phyloP scores from a whole-genome alignment of 1,140 invertebrate species.

The Cyphomyrmex costatus region DNA sequence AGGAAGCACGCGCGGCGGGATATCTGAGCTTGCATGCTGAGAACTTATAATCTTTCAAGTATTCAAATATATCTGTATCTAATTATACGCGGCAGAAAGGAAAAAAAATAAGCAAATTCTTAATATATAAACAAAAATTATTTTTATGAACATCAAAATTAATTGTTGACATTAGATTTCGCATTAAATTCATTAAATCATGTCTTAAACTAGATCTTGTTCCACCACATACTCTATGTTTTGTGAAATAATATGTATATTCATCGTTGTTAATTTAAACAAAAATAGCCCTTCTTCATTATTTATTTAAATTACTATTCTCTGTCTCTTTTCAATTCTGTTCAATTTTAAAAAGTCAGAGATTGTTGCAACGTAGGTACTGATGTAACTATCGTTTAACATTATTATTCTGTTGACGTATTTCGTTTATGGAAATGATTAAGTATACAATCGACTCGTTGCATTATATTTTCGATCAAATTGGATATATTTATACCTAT shows the following conservation, averaged over 20 bases:
- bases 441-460: not conserved
- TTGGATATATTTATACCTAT: not conserved
- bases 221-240: too few relatives aligned
- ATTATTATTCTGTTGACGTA: not conserved
- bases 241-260: too few relatives aligned
- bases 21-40: not conserved
- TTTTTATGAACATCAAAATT: not conserved
- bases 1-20: not conserved
- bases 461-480: not conserved
- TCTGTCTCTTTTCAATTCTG: not conserved
- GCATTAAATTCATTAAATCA: too few relatives aligned
- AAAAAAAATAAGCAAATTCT: not conserved
- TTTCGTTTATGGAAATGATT: not conserved
- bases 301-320: too few relatives aligned
- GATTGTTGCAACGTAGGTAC: not conserved
- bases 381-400: not conserved
- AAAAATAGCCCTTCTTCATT: too few relatives aligned
- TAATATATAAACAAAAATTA: not conserved
- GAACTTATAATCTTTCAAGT: conserved; percentile 15
- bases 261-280: too few relatives aligned
- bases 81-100: not conserved
- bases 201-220: too few relatives aligned
- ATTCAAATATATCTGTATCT: conserved; percentile 4
- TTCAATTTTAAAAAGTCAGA: not conserved
- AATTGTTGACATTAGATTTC: too few relatives aligned